A percentile compares a stretch with the other conserved stretches of the same genome.
Evolutionary conservation across 2,888 invertebrate genomes (phyloP).

Genomic region (Sympetrum striolatum): DNA sequence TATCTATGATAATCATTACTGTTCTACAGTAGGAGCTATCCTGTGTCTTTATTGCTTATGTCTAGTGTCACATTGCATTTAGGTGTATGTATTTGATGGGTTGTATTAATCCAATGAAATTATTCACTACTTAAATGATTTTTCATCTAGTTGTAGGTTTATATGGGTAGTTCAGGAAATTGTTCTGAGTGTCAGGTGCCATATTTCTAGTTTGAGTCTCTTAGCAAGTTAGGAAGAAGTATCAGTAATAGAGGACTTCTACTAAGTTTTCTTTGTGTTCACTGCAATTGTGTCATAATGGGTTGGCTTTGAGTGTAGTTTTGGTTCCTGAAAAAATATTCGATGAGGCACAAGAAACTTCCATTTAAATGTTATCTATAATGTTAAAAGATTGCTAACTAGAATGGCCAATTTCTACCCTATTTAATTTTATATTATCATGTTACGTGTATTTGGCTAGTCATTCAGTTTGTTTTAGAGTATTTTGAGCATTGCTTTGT

Average conservation of each 20-base stretch:
- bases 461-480: constrained; percentile 49
- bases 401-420: constrained; percentile 52
- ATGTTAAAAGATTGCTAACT: constrained; percentile 51
- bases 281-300: constrained; percentile 51
- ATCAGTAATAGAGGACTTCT: constrained; percentile 46
- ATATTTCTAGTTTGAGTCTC: constrained; percentile 51
- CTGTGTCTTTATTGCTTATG: constrained; percentile 51
- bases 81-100: constrained; percentile 52
- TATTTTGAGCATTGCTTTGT: constrained; percentile 49
- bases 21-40: constrained; percentile 48
- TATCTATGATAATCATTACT: constrained; percentile 49
- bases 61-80: constrained; percentile 52
- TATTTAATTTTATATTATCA: constrained; percentile 50
- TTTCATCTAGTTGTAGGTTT: constrained; percentile 52
- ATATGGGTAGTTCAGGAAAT: constrained; percentile 51
- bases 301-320: constrained; percentile 53
- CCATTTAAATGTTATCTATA: constrained; percentile 49
- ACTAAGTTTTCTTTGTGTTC: constrained; percentile 52
- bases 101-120: constrained; percentile 52
- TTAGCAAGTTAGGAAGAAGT: constrained; percentile 48
- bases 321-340: constrained; percentile 22
- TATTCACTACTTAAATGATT: constrained; percentile 51
- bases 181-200: constrained; percentile 51
- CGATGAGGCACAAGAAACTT: constrained; percentile 48
- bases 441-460: constrained; percentile 51